phyloP scores from a whole-genome alignment of 2,113 vertebrate species.

The Myiozetetes cayanensis region DNA sequence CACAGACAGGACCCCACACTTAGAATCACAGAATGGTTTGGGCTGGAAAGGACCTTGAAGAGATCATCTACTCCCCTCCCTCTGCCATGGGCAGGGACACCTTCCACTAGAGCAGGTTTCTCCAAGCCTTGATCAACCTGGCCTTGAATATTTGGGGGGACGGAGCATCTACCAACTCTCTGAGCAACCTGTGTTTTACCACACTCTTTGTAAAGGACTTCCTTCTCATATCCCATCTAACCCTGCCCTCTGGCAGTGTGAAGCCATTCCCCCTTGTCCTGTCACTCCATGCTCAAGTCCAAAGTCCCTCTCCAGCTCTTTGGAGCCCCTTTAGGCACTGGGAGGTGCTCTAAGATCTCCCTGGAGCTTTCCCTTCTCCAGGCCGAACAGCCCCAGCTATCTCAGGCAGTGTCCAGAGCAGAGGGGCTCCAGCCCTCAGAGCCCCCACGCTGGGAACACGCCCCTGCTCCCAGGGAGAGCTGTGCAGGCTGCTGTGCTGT shows the following conservation, averaged over 20 bases:
- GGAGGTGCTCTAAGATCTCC: not conserved
- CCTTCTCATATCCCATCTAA: not conserved
- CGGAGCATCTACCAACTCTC: not conserved
- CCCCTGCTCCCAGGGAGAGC: not conserved
- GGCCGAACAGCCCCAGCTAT: not conserved
- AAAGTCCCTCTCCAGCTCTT: not conserved
- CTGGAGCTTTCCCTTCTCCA: not conserved
- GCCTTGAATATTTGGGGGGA: not conserved
- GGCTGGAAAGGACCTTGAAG: not conserved
- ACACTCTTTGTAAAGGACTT: not conserved
- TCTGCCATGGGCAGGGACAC: not conserved
- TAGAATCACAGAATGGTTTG: not conserved
- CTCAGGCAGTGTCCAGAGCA: not conserved
- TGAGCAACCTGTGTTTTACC: not conserved
- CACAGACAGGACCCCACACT: not conserved
- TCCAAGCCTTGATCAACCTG: accelerated
- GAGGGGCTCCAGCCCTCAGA: not conserved
- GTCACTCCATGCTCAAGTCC: not conserved
- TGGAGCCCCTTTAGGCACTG: not conserved
- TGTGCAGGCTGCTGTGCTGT: not conserved
- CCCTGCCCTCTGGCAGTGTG: not conserved
- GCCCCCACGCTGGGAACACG: not conserved
- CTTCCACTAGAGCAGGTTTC: accelerated
- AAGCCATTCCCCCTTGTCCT: not conserved
- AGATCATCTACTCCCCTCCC: not conserved